Evolutionary conservation across 2,888 invertebrate species (phyloP).

Genomic region (Sphaerophoria rueppellii): DNA sequence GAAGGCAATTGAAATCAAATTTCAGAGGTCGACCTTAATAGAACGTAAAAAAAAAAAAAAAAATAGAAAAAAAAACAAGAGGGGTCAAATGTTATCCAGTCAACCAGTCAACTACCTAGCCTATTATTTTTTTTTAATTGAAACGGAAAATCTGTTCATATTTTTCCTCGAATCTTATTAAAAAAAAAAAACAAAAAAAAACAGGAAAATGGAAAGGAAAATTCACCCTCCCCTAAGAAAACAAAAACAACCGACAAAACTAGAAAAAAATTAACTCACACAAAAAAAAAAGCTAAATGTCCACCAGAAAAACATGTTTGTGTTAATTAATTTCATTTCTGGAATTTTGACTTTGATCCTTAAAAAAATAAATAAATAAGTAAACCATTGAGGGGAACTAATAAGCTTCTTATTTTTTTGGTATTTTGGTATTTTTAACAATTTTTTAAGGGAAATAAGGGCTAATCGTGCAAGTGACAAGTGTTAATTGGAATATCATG

Average conservation of each 20-base stretch:
- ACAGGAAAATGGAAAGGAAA: not conserved
- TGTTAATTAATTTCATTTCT: not conserved
- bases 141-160: constrained; percentile 23
- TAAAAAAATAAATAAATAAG: not conserved
- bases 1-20: constrained; percentile 52
- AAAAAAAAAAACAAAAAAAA: not conserved
- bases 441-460: constrained; percentile 2
- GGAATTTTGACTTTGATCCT: not conserved
- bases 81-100: constrained; percentile 13
- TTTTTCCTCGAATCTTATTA: not conserved
- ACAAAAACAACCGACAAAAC: not conserved
- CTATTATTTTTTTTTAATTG: not conserved
- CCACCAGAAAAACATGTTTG: constrained; percentile 9
- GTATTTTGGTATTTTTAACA: not conserved
- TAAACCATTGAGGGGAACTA: not conserved
- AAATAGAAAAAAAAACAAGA: constrained; percentile 11
- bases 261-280: not conserved
- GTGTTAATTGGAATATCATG: constrained; percentile 4
- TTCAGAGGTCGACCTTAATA: constrained; percentile 27
- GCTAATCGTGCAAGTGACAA: constrained; percentile 1
- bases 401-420: not conserved
- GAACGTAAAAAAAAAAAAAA: not conserved
- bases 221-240: not conserved
- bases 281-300: constrained; percentile 3
- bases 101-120: constrained; percentile 14